Evolutionary conservation across 2,888 invertebrate species (phyloP).

Genomic region (Rotaria socialis): DNA sequence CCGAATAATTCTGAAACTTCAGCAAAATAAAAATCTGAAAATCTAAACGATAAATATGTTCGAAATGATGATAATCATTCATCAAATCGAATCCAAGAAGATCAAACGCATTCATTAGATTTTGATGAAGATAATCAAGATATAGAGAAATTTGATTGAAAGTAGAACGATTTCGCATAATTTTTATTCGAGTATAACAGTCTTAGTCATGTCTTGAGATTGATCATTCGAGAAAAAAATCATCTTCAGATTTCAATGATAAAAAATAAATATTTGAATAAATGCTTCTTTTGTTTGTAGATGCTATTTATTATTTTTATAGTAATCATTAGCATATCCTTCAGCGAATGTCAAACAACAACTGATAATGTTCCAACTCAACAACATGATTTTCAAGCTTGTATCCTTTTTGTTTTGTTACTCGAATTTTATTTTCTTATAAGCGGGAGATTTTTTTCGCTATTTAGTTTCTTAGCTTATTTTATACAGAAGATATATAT

Average conservation of each 20-base stretch:
- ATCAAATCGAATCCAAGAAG: no score
- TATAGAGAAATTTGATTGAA: no score
- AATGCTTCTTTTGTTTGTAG: background rate
- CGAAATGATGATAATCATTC: background rate
- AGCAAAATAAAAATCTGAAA: no score
- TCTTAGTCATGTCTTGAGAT: no score
- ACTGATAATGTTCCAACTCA: background rate
- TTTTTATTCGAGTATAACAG: background rate
- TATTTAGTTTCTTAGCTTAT: background rate
- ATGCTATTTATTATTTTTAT: background rate
- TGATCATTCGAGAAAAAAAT: no score
- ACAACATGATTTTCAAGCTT: conserved; percentile 20
- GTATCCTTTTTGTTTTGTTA: background rate
- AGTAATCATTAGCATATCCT: background rate
- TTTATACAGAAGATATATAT: background rate
- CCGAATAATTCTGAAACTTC: no score
- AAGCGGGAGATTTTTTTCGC: background rate
- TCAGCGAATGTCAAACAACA: conserved; percentile 18
- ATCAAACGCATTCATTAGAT: background rate
- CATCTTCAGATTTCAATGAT: no score
- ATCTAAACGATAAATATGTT: background rate
- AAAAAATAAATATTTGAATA: no score
- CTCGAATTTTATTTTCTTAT: no score
- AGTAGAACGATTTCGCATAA: no score
- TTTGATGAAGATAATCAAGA: background rate